phyloP scores from a whole-genome alignment of 2,113 vertebrate genomes.

The Saccopteryx bilineata region DNA sequence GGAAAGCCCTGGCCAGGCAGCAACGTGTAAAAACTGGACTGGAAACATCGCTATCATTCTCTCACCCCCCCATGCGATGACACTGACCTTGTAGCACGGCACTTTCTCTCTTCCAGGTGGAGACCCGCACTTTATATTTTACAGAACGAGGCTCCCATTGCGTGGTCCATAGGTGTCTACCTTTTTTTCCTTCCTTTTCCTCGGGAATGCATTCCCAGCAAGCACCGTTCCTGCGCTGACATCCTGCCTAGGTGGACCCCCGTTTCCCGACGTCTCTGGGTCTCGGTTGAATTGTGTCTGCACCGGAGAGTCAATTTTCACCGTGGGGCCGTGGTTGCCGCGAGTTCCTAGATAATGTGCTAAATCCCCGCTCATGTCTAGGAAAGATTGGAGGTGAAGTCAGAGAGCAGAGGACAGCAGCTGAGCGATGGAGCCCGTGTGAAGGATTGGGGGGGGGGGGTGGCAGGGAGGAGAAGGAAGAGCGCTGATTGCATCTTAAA shows the following conservation, averaged over 20 bases:
- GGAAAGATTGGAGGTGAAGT: conserved; percentile 69
- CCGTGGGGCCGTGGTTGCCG: conserved; percentile 63
- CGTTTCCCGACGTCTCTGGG: neutral
- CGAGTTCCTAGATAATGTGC: conserved; percentile 65
- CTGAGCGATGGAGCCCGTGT: neutral
- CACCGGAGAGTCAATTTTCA: conserved; percentile 42
- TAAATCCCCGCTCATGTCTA: conserved; percentile 58
- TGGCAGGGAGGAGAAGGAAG: neutral
- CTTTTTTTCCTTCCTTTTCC: too few species aligned
- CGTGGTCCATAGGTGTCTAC: neutral
- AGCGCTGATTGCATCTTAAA: neutral
- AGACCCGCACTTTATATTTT: neutral
- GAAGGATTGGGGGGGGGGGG: neutral
- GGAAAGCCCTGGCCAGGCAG: neutral
- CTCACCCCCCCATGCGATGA: neutral
- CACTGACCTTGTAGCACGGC: too few species aligned
- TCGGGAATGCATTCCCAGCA: neutral
- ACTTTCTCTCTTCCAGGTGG: too few species aligned
- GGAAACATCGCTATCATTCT: fast-evolving
- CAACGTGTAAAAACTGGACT: neutral
- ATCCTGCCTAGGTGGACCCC: neutral
- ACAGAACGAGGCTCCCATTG: neutral
- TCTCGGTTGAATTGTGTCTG: conserved; percentile 47
- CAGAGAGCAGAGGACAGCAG: neutral
- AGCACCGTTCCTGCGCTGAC: fast-evolving